phyloP scores from a whole-genome alignment of 2,888 invertebrate species.

The Hoplodrina blanda region DNA sequence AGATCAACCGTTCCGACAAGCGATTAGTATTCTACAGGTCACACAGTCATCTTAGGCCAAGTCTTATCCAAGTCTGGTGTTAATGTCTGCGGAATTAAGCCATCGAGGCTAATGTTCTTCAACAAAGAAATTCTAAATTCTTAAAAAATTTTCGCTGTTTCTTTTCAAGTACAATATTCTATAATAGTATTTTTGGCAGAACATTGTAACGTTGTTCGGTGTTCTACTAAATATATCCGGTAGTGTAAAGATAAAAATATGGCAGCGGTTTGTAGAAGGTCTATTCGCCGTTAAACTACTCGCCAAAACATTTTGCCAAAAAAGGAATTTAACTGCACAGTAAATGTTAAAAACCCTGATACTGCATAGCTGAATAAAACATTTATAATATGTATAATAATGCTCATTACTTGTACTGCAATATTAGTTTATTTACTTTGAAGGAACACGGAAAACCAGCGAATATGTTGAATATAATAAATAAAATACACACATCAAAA shows the following conservation, averaged over 20 bases:
- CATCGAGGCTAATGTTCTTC: constrained; percentile 30
- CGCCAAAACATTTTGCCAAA: constrained; percentile 33
- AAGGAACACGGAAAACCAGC: not conserved
- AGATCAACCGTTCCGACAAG: constrained; percentile 42
- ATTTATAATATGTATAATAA: constrained; percentile 10
- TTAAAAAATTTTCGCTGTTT: constrained; percentile 12
- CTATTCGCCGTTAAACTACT: constrained; percentile 39
- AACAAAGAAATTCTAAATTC: constrained; percentile 41
- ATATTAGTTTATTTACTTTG: constrained; percentile 11
- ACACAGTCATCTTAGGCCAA: constrained; percentile 47
- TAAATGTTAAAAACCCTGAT: constrained; percentile 26
- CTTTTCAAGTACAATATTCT: constrained; percentile 8
- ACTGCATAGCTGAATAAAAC: constrained; percentile 12
- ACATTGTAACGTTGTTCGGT: constrained; percentile 25
- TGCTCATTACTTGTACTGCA: constrained; percentile 1
- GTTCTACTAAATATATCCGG: constrained; percentile 43
- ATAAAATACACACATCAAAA: too few species aligned
- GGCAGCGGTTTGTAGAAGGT: constrained; percentile 57
- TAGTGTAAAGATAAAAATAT: constrained; percentile 57
- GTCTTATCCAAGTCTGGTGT: constrained; percentile 55
- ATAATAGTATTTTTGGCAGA: constrained; percentile 29
- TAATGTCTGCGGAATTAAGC: constrained; percentile 49
- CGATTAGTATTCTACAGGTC: constrained; percentile 53
- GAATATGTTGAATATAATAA: not conserved
- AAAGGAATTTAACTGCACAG: constrained; percentile 33